A percentile compares a stretch with the other conserved stretches of the same genome.
Evolutionary conservation across 2,888 invertebrate genomes (phyloP).

Genomic region (Lasioglossum oenotherae): DNA sequence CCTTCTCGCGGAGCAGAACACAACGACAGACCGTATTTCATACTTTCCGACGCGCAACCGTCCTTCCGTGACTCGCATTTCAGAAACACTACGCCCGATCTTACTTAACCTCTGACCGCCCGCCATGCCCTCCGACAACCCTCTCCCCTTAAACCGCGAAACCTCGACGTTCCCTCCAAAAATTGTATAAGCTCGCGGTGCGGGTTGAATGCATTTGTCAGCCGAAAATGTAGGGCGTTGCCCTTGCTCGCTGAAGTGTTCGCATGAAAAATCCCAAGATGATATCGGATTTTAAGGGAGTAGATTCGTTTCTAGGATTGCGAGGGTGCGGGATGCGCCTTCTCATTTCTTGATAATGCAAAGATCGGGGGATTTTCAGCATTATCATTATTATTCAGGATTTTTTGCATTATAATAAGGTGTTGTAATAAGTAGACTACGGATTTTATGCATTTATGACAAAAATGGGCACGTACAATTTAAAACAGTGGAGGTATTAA

Average conservation of each 20-base stretch:
- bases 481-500: too few relatives aligned
- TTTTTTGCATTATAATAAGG: too few relatives aligned
- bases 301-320: too few relatives aligned
- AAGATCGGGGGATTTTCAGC: too few relatives aligned
- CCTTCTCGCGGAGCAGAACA: slow-evolving; percentile 1
- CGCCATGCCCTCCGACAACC: not conserved
- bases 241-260: not conserved
- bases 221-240: not conserved
- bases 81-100: not conserved
- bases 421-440: too few relatives aligned
- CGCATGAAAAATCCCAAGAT: not conserved
- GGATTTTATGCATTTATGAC: too few relatives aligned
- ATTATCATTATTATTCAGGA: too few relatives aligned
- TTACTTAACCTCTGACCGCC: not conserved
- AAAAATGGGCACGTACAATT: too few relatives aligned
- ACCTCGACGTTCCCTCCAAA: not conserved
- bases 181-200: not conserved
- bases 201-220: not conserved
- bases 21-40: slow-evolving; percentile 27
- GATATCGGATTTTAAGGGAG: too few relatives aligned
- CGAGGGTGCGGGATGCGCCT: too few relatives aligned
- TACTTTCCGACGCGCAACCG: not conserved
- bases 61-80: slow-evolving; percentile 30
- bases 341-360: too few relatives aligned
- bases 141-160: not conserved